Evolutionary conservation across 2,888 invertebrate genomes (phyloP).

Genomic region (Epistrophe grossulariae): DNA sequence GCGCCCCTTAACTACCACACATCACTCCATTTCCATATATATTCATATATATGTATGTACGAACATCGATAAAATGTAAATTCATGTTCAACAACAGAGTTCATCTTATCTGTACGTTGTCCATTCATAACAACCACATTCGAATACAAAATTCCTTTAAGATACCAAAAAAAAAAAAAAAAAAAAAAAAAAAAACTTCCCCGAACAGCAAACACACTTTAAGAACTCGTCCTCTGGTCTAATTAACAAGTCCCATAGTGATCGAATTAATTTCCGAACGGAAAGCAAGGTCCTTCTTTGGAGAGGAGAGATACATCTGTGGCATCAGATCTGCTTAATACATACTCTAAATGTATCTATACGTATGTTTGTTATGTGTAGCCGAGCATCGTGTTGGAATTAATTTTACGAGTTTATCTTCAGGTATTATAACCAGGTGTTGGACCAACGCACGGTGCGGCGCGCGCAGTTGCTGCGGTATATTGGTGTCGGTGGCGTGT

Average conservation of each 20-base stretch:
- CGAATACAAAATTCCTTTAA: slow-evolving; percentile 48
- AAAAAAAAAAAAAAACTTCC: slow-evolving; percentile 19
- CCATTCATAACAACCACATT: slow-evolving; percentile 67
- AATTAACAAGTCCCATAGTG: slow-evolving; percentile 69
- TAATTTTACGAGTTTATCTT: slow-evolving; percentile 73
- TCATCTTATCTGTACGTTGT: slow-evolving; percentile 54
- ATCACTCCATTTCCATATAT: slow-evolving; percentile 33
- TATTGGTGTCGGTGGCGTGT: not conserved
- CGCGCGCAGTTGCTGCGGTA: not conserved
- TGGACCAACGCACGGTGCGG: slow-evolving; percentile 9
- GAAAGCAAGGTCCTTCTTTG: slow-evolving; percentile 53
- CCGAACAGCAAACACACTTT: slow-evolving; percentile 52
- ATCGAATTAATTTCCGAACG: slow-evolving; percentile 69
- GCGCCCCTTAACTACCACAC: slow-evolving; percentile 59
- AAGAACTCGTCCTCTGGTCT: slow-evolving; percentile 53
- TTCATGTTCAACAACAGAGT: slow-evolving; percentile 57
- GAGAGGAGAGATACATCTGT: slow-evolving; percentile 40
- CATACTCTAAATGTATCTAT: slow-evolving; percentile 27
- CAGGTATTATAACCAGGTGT: slow-evolving; percentile 63
- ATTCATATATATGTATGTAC: too few relatives aligned
- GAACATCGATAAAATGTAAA: slow-evolving; percentile 64
- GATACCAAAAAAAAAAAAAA: slow-evolving; percentile 26
- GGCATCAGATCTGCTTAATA: slow-evolving; percentile 11
- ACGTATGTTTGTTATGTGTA: not conserved
- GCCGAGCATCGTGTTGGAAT: slow-evolving; percentile 66